Percentiles rank a stretch among this genome's conserved stretches.
Conservation (phyloP, 2,113 vertebrate genomes). For the Carassius auratus region DNA sequence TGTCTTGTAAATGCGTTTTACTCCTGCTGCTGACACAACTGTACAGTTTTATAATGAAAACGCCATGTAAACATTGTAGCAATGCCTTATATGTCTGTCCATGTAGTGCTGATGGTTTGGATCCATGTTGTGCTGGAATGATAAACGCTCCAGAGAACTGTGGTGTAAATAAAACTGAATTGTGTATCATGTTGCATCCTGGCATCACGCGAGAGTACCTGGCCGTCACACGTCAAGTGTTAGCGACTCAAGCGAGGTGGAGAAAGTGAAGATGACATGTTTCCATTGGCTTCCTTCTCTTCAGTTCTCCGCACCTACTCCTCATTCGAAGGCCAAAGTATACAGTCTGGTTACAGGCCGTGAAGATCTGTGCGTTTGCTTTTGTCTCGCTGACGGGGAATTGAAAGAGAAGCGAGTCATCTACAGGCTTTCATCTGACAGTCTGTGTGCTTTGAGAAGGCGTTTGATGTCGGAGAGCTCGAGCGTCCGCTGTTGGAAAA, state of each 20-base stretch:
- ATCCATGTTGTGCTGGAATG: slow-evolving; percentile 1
- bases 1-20: not conserved
- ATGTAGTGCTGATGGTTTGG: not conserved
- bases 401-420: slow-evolving; percentile 55
- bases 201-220: not conserved
- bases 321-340: slow-evolving; percentile 71
- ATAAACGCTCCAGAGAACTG: slow-evolving; percentile 53
- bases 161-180: slow-evolving; percentile 74
- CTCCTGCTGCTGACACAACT: slow-evolving; percentile 34
- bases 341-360: not conserved
- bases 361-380: slow-evolving; percentile 46
- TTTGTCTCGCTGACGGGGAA: slow-evolving; percentile 62
- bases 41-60: slow-evolving; percentile 75
- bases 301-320: not conserved
- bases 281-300: not conserved
- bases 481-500: slow-evolving; percentile 65
- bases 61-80: slow-evolving; percentile 70
- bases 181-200: slow-evolving; percentile 54
- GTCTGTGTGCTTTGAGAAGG: slow-evolving; percentile 71
- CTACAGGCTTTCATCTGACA: slow-evolving; percentile 75
- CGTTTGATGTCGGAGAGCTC: slow-evolving; percentile 74
- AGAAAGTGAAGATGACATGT: slow-evolving; percentile 41
- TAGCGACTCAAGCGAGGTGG: not conserved
- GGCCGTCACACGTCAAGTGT: not conserved
- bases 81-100: slow-evolving; percentile 68